Base-by-base conservation (phyloP, 2,888 invertebrate species). In the Microctonus aethiopoides region DNA sequence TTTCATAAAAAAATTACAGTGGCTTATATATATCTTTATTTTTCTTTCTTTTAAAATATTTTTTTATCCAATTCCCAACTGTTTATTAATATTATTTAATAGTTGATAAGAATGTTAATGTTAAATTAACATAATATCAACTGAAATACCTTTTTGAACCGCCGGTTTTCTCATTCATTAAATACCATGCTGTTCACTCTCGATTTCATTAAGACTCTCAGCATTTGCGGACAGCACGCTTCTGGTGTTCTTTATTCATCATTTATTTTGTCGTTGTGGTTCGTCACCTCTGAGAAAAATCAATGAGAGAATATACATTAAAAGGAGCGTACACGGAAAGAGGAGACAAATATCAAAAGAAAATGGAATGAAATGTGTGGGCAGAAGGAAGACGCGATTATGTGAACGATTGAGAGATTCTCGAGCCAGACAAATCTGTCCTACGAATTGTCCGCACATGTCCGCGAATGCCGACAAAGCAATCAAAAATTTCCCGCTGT, bases 401-500 rank as follows among this genome's bases (percentile, higher is more conserved):
- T 78, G 76, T 73, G 72, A 72, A 71, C 61, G 75, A 72, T 74
- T 68, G 75, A 75, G 75, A 78, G 77, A 79, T 78, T 75, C 72
- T 77, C 78, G 69, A 73, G 26, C 74, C 75, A 78, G 82, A 78
- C 81, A 85, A 86, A 86, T 85, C 85, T 86, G 83, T 81, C 82
- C 79, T 75, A 72, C 74, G 85, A 80, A 86, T 85, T 86, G 86
- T 86, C 80, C 80, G 84, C 85, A 84, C 86, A 86, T 86, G 86
- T 81, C 78, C 81, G 74, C 76, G 74, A 70, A 68, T 64, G 72
- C 84, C 86, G 84, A 85, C 85, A 86, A 86, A 86, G 84, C 77
- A 72, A 76, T 71, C 69, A 65, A 60, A 75, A 75, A 72, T 76
- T 74, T 75, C 82, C 83, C 70, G 80, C 79, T 80, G 83, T 46